These are phyloP conservation scores for Agriopis marginaria DNA, from an alignment of 2,888 invertebrate species.

Conservation along the genomic window DNA sequence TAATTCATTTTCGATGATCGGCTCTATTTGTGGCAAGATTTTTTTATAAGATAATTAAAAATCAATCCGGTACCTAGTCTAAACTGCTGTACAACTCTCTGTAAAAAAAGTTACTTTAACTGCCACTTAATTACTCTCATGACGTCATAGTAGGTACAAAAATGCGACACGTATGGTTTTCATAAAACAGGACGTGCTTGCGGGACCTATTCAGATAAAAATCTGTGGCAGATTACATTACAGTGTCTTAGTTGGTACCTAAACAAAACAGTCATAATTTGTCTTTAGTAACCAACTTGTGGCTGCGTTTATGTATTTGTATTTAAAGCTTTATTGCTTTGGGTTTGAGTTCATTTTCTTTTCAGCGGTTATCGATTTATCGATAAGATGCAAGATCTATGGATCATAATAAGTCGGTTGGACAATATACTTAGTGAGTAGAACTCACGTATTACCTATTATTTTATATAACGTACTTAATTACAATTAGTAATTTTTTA, in stretches of 20 bases:
- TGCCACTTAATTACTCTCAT: too few species aligned
- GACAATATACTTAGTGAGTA: constrained; percentile 9
- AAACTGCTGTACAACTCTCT: too few species aligned
- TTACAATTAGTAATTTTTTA: background rate
- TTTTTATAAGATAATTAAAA: too few species aligned
- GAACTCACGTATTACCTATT: constrained; percentile 41
- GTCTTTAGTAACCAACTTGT: constrained; percentile 35
- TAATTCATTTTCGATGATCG: too few species aligned
- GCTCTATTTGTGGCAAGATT: too few species aligned
- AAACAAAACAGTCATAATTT: constrained; percentile 57
- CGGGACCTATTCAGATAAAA: too few species aligned
- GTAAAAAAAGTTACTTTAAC: too few species aligned
- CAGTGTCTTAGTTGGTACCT: constrained; percentile 3
- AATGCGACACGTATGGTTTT: too few species aligned
- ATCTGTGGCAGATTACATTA: constrained; percentile 3
- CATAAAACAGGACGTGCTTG: too few species aligned
- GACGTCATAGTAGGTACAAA: too few species aligned
- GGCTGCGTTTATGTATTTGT: background rate
- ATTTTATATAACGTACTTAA: constrained; percentile 25
- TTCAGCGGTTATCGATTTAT: background rate
- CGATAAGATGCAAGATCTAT: background rate
- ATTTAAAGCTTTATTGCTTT: constrained; percentile 5
- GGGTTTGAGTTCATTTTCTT: constrained; percentile 1
- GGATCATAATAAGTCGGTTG: constrained; percentile 1
- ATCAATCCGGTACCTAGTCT: too few species aligned